These are phyloP conservation scores for Drosophila kurseongensis DNA, from an alignment of 1,140 invertebrate species.

Conservation along the genomic window DNA sequence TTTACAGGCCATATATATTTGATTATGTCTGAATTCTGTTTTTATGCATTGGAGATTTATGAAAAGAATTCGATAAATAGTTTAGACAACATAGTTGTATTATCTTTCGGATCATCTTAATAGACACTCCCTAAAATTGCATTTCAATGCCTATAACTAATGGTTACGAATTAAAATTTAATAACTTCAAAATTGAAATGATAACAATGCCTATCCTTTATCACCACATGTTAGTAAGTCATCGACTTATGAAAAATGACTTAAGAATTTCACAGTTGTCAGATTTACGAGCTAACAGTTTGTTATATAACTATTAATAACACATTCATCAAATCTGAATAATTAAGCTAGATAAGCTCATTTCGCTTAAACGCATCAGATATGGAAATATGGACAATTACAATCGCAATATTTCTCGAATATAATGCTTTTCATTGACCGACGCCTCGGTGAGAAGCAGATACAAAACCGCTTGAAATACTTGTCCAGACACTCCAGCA, in stretches of 20 bases:
- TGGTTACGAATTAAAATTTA: background rate
- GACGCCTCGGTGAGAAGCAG: background rate
- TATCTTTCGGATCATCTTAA: no score
- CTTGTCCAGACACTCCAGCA: slow-evolving; percentile 8
- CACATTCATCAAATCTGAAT: slow-evolving; percentile 20
- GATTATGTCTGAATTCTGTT: background rate
- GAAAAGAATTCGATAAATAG: no score
- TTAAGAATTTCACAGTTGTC: slow-evolving; percentile 16
- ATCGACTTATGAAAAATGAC: background rate
- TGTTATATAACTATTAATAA: slow-evolving; percentile 8
- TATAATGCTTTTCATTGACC: slow-evolving; percentile 11
- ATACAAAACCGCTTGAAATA: slow-evolving; percentile 19
- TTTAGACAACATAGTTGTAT: no score
- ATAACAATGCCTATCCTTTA: no score
- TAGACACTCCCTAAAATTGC: no score
- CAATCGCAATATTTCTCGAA: background rate
- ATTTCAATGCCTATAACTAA: no score
- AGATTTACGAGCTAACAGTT: background rate
- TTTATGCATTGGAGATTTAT: no score
- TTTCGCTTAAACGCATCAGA: background rate
- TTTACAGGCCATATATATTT: background rate
- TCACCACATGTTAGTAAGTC: no score
- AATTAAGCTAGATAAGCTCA: slow-evolving; percentile 18
- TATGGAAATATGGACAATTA: slow-evolving; percentile 18
- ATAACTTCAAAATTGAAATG: no score